phyloP scores from a whole-genome alignment of 2,888 invertebrate species.

The Eulithis testata region DNA sequence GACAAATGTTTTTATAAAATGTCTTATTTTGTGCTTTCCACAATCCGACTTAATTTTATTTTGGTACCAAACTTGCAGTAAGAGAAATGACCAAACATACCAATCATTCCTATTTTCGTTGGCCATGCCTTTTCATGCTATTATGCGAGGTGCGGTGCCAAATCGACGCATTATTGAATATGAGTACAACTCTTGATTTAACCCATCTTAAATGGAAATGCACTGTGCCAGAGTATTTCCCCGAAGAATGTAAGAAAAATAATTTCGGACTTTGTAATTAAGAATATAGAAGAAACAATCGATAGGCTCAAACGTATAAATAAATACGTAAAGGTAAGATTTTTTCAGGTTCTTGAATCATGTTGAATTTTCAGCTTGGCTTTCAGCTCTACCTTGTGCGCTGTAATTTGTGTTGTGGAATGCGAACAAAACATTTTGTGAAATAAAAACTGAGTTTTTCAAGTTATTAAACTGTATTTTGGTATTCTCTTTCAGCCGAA shows the following conservation, averaged over 20 bases:
- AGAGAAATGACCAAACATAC: slow-evolving; percentile 24
- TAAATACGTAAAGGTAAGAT: background rate
- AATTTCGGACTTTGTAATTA: background rate
- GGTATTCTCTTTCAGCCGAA: slow-evolving; percentile 58
- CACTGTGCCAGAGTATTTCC: slow-evolving; percentile 4
- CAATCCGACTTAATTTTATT: slow-evolving; percentile 3
- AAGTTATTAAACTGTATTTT: too few species aligned
- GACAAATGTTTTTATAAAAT: background rate
- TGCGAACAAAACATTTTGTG: too few species aligned
- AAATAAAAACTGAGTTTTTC: too few species aligned
- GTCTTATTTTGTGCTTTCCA: slow-evolving; percentile 1
- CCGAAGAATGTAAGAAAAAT: background rate
- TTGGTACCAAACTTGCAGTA: slow-evolving; percentile 13
- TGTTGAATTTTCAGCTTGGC: too few species aligned
- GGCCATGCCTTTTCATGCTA: slow-evolving; percentile 19
- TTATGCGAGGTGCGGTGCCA: slow-evolving; percentile 28
- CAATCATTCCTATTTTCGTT: slow-evolving; percentile 29
- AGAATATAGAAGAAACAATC: background rate
- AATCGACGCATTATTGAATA: slow-evolving; percentile 24
- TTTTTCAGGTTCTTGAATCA: too few species aligned
- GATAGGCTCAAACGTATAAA: background rate
- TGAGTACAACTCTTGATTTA: slow-evolving; percentile 19
- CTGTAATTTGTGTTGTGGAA: too few species aligned
- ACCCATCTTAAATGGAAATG: slow-evolving; percentile 15
- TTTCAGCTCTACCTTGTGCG: too few species aligned